Evolutionary conservation across 2,797 vertebrate genomes (phyloP).

Genomic region (Megalops cyprinoides): DNA sequence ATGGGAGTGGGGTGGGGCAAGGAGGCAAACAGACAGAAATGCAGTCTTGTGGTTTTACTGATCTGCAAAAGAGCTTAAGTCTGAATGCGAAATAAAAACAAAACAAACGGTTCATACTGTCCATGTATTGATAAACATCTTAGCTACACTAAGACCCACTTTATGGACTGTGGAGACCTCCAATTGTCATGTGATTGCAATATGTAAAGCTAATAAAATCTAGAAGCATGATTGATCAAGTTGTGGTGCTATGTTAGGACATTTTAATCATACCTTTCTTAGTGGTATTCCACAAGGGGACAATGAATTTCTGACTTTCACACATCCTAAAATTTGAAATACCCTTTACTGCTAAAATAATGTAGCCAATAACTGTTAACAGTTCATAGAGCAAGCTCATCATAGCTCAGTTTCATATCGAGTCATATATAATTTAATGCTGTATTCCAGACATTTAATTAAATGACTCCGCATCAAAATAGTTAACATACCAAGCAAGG

Average conservation of each 20-base stretch:
- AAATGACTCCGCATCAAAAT: neutral
- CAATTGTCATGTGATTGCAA: neutral
- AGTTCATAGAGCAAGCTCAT: neutral
- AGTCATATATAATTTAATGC: neutral
- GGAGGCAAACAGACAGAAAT: no score
- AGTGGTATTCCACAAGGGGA: neutral
- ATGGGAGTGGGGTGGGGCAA: no score
- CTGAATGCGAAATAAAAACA: no score
- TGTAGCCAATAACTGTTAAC: neutral
- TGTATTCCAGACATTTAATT: neutral
- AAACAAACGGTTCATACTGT: no score
- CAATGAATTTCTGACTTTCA: neutral
- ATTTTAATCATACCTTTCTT: neutral
- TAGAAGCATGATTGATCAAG: neutral
- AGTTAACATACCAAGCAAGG: neutral
- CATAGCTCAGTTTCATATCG: neutral
- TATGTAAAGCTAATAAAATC: neutral
- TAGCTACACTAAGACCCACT: neutral
- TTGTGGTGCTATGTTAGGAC: neutral
- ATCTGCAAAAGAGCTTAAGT: no score
- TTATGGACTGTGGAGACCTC: neutral
- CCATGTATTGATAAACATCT: neutral
- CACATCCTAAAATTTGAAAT: neutral
- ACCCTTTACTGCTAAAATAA: neutral
- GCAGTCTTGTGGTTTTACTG: no score